Conservation (phyloP, 2,113 vertebrate species). For the Tursiops truncatus region DNA sequence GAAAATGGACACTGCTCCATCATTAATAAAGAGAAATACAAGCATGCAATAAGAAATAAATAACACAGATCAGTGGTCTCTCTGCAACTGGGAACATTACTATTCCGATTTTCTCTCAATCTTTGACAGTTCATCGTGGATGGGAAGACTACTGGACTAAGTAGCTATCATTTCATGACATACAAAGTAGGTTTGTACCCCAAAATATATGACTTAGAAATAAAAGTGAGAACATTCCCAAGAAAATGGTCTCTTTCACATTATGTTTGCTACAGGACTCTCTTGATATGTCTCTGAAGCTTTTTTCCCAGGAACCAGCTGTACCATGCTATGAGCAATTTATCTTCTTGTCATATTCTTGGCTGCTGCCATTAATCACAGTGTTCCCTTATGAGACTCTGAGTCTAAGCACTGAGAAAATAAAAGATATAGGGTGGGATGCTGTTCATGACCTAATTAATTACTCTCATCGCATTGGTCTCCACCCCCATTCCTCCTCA, state of each 20-base stretch:
- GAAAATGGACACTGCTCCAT: background rate
- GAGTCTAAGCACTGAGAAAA: constrained; percentile 25
- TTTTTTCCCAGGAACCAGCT: constrained; percentile 20
- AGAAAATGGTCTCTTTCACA: background rate
- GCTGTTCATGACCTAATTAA: constrained; percentile 10
- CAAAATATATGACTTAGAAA: constrained; percentile 34
- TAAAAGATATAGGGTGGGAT: background rate
- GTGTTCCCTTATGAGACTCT: constrained; percentile 24
- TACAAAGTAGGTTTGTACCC: background rate
- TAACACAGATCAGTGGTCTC: background rate
- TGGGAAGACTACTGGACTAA: background rate
- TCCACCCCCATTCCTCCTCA: background rate
- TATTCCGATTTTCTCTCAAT: background rate
- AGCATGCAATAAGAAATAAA: background rate
- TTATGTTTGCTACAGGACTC: background rate
- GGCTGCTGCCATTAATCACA: constrained; percentile 57
- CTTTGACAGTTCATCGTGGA: background rate
- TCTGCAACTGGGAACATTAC: background rate
- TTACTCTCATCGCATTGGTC: background rate
- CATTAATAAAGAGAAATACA: background rate
- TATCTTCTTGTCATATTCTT: constrained; percentile 59
- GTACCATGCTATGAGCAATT: constrained; percentile 14
- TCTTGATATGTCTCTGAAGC: background rate
- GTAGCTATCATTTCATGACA: background rate
- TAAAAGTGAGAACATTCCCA: background rate